Base-by-base conservation (phyloP, 2,888 invertebrate genomes). In the Ochropacha duplaris region DNA sequence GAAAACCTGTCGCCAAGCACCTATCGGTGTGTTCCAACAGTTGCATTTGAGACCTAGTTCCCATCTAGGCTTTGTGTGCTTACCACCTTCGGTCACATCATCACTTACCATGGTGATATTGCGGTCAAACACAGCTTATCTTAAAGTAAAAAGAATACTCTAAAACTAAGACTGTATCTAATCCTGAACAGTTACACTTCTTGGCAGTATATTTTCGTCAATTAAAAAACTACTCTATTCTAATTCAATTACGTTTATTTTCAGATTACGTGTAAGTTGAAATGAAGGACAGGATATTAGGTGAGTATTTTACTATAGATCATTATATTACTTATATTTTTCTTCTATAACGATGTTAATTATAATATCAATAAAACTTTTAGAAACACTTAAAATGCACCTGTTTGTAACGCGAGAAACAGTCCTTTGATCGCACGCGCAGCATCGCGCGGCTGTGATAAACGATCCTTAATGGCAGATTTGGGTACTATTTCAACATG, bases 221-320 rank as follows among this genome's bases (percentile, higher is more conserved):
- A 24, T 4, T 24, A 5, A 5, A 24, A 24, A 31, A 26, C 49
- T 4, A 28, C 4, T 31, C 12, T 31, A 31, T 12, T 12, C 36
- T 50, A 54, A 54, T 51, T 49, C 54, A 3, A 31, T 49, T 51
- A n/a, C 61, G 56, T 68, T 67, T 65, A 57, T 57, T 86, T 87
- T 68, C 89, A 90, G 90, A 76, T 83, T 71, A 71, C 76, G 61
- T 66, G 71, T 65, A 64, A 79, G 79, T 78, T 85, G 88, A 83
- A 77, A 90, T 90, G 90, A 90, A 83, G 86, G 78, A 85, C 68
- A 84, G 81, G 71, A 86, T 83, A 81, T 84, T 85, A 73, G 72
- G 83, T 76, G 57, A 65, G 65, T 69, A 56, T n/a, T 36, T 5
- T 0, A 24, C 1, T 1, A 31, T 1, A 8, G 3, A 9, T 5